Percentiles rank a stretch among this genome's conserved stretches.
These are phyloP conservation scores for Epsilonema sp. DNA, from an alignment of 2,888 invertebrate genomes.

Conservation along the genomic window DNA sequence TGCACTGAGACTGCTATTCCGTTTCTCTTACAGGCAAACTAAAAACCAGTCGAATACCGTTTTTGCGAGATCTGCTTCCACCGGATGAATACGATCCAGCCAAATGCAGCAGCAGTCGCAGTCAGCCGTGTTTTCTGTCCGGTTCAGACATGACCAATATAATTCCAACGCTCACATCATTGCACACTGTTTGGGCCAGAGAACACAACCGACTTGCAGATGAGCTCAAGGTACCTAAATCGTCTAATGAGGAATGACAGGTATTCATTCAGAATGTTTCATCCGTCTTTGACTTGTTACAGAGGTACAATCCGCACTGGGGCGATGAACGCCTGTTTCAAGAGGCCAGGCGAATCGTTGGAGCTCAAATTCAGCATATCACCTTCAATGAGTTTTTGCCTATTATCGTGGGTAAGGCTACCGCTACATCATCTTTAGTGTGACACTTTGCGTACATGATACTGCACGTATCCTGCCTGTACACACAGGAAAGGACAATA, in stretches of 20 bases:
- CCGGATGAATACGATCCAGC: neutral
- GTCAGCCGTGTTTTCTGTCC: constrained; percentile 9
- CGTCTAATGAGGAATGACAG: no score
- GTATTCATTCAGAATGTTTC: neutral
- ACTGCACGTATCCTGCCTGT: no score
- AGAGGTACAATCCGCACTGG: constrained; percentile 22
- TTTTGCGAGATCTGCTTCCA: constrained; percentile 6
- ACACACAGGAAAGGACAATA: constrained; percentile 13
- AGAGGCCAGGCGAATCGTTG: constrained; percentile 31
- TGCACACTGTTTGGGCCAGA: constrained; percentile 25
- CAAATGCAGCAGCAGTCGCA: constrained; percentile 3
- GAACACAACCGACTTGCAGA: constrained; percentile 24
- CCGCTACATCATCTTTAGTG: no score
- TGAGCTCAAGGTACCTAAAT: constrained; percentile 8
- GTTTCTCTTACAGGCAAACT: constrained; percentile 18
- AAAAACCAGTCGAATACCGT: constrained; percentile 6
- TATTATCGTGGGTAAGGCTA: constrained; percentile 48
- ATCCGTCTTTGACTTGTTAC: constrained; percentile 1
- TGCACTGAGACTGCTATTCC: no score
- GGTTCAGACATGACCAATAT: constrained; percentile 15
- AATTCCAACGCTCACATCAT: constrained; percentile 18
- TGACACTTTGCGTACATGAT: no score
- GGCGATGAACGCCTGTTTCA: constrained; percentile 26
- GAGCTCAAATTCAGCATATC: constrained; percentile 40
- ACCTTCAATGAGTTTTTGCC: constrained; percentile 43